Percentiles rank a stretch among this genome's conserved stretches.
Conservation (phyloP, 2,797 vertebrate species). For the Bovichtus variegatus region DNA sequence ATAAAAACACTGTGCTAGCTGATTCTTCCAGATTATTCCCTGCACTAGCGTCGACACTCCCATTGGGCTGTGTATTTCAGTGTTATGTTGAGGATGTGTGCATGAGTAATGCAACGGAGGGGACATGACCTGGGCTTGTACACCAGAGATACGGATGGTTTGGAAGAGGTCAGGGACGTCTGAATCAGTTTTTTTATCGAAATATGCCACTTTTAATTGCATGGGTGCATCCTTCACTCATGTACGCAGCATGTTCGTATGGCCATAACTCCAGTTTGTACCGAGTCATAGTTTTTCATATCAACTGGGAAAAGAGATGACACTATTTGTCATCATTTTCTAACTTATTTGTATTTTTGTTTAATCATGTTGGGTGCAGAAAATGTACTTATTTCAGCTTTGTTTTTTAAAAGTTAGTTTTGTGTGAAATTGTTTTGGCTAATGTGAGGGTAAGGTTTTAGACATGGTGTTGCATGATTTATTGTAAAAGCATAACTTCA, state of each 20-base stretch:
- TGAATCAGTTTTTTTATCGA: slow-evolving; percentile 24
- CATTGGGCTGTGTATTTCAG: slow-evolving; percentile 49
- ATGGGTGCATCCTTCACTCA: background rate
- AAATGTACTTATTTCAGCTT: background rate
- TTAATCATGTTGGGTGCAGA: background rate
- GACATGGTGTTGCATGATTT: slow-evolving; percentile 1
- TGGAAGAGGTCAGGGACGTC: background rate
- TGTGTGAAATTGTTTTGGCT: slow-evolving; percentile 4
- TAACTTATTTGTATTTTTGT: background rate
- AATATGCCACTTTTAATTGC: slow-evolving; percentile 13
- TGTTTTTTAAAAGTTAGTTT: background rate
- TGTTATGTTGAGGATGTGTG: slow-evolving; percentile 47
- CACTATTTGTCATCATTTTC: background rate
- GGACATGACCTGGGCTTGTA: slow-evolving; percentile 48
- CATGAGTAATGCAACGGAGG: slow-evolving; percentile 65
- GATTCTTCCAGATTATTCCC: slow-evolving; percentile 13
- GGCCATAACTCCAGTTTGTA: background rate
- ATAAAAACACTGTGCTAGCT: background rate
- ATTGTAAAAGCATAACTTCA: background rate
- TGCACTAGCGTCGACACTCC: slow-evolving; percentile 55
- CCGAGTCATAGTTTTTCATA: background rate
- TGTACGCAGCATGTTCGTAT: background rate
- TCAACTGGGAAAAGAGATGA: background rate
- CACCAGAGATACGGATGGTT: slow-evolving; percentile 26
- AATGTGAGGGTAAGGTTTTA: background rate